Base-by-base conservation (phyloP, 2,888 invertebrate species). In the Tanaodytes sp. region DNA sequence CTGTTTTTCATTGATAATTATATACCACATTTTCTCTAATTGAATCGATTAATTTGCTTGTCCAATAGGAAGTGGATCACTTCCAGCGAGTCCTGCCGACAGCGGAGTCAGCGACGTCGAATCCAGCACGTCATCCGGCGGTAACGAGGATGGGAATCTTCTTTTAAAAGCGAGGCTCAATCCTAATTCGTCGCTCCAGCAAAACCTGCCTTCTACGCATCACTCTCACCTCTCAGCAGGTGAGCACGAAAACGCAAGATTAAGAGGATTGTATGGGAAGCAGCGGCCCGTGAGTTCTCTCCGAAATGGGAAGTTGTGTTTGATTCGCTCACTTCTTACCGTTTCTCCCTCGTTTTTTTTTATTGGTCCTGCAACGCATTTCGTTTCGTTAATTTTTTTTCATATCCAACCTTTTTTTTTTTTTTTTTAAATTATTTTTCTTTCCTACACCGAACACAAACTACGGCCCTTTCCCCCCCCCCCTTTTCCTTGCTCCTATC, bases 21-120 rank as follows among this genome's bases (percentile, higher is more conserved):
- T n/a, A n/a, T n/a, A n/a, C n/a, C n/a, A n/a, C n/a, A n/a, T n/a
- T n/a, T n/a, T n/a, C n/a, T n/a, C n/a, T n/a, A 33, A 33, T 12
- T 33, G 12, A 33, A 39, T 16, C 15, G 16, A 23, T 37, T 37
- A 45, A n/a, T 39, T 36, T 36, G 40, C 23, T 31, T 59, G 43
- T 23, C 8, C 14, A 73, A 68, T 75, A 84, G 84, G 84, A 80
- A 80, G 84, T 77, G 97, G 96, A 86, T 97, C 97, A 79, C 91
- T 97, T 84, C 97, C 97, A 73, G 97, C 97, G 55, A 97, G 96
- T 85, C 97, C 97, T 73, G 97, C 97, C 54, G 97, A 98, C 89
- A 96, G 96, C 84, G 97, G 97, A 71, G 97, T 97, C 52, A 96
- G 96, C 64, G 97, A 97, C 87, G 96, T 97, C 80, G 97, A 97